Base-by-base conservation (phyloP, 2,888 invertebrate genomes). In the Aelia acuminata region DNA sequence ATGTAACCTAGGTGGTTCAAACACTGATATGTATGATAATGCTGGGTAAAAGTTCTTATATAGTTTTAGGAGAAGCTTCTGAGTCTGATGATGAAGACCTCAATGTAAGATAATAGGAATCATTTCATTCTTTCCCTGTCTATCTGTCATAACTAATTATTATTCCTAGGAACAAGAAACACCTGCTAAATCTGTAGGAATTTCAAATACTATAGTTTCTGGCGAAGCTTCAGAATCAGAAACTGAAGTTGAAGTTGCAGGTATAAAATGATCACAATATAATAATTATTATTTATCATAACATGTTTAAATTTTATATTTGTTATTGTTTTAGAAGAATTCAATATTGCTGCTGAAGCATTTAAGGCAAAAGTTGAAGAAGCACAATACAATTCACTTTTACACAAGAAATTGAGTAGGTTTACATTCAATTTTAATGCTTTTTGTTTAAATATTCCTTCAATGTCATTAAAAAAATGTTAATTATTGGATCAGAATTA, bases 391-490 rank as follows among this genome's bases (percentile, higher is more conserved):
- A 88, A 85, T 35, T 87, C 89, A 49, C 87, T 89, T 0, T 57
- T 89, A 35, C 89, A 89, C 48, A 89, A 89, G 70, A 89, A 89
- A 89, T 63, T 89, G 4, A 87, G 89, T 89, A 87, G 75, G 89
- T 88, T 75, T 26, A 48, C 10, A 20, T 70, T 35, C 10, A 35
- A 35, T 26, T 26, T 15, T 10, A 3, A 50, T 43, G 10, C 43
- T 43, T 43, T n/a, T n/a, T n/a, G n/a, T n/a, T n/a, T n/a, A n/a
- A n/a, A n/a, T n/a, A n/a, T n/a, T n/a, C n/a, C n/a, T n/a, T n/a
- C n/a, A n/a, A n/a, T n/a, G n/a, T n/a, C n/a, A n/a, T n/a, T n/a
- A n/a, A n/a, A n/a, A n/a, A n/a, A n/a, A n/a, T n/a, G n/a, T n/a
- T n/a, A n/a, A n/a, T n/a, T n/a, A n/a, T n/a, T n/a, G n/a, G n/a